A percentile compares a stretch with the other conserved stretches of the same genome.
Evolutionary conservation across 2,797 vertebrate genomes (phyloP).

Genomic region (Lindbergichthys nudifrons): DNA sequence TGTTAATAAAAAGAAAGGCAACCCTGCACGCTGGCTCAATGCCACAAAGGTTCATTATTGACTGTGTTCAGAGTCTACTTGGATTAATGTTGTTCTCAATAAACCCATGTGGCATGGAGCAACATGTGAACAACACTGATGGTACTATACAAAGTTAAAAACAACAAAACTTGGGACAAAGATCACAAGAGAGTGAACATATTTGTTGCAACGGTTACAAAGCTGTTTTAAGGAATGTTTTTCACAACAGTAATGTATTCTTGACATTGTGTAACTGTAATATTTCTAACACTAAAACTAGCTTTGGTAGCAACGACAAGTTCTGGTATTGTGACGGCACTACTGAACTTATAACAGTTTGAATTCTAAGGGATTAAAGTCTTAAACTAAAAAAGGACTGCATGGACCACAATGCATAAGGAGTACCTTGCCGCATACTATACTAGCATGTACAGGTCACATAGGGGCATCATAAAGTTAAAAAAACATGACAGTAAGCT

Average conservation of each 20-base stretch:
- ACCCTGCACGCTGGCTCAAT: too few relatives aligned
- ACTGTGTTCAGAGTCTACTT: too few relatives aligned
- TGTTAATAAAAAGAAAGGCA: too few relatives aligned
- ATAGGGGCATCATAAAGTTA: conserved; percentile 32
- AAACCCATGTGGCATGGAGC: too few relatives aligned
- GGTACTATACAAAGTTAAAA: too few relatives aligned
- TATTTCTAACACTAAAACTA: background rate
- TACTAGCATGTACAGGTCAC: conserved; percentile 62
- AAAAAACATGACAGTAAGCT: conserved; percentile 32
- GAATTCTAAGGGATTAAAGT: background rate
- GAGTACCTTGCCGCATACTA: conserved; percentile 61
- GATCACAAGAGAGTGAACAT: background rate
- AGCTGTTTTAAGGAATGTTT: background rate
- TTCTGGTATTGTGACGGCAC: conserved; percentile 51
- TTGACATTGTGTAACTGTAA: background rate
- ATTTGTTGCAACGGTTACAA: background rate
- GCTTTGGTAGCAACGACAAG: background rate
- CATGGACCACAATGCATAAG: conserved; percentile 40
- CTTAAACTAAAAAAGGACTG: conserved; percentile 15
- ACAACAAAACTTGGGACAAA: too few relatives aligned
- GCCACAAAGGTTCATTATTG: too few relatives aligned
- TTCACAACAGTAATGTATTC: background rate
- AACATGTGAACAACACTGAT: too few relatives aligned
- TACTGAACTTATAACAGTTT: conserved; percentile 11
- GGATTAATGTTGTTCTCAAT: too few relatives aligned